phyloP scores from a whole-genome alignment of 2,113 vertebrate genomes.

The Tragulus kanchil region DNA sequence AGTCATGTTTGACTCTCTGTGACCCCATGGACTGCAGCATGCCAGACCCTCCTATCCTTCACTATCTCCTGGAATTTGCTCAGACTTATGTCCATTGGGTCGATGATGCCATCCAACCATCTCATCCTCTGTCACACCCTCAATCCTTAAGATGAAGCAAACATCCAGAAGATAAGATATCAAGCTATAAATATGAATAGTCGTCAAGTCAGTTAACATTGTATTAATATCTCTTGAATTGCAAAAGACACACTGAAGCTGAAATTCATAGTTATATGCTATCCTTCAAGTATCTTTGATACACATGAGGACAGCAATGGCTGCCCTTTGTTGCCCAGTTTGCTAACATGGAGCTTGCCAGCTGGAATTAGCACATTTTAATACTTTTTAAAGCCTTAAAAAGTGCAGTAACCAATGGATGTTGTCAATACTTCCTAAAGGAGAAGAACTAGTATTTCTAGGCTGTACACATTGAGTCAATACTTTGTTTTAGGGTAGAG shows the following conservation, averaged over 20 bases:
- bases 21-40: too few relatives aligned
- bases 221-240: neutral
- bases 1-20: too few relatives aligned
- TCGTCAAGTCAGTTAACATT: neutral
- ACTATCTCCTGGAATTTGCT: too few relatives aligned
- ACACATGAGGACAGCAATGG: neutral
- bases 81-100: too few relatives aligned
- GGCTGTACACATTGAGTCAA: neutral
- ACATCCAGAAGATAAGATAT: neutral
- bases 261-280: neutral
- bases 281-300: neutral
- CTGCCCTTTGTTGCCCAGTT: neutral
- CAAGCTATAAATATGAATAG: neutral
- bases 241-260: neutral
- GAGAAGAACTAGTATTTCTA: neutral
- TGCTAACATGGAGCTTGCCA: neutral
- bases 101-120: too few relatives aligned
- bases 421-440: neutral
- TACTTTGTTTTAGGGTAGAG: neutral
- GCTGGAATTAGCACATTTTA: conserved; percentile 57
- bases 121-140: too few relatives aligned
- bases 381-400: conserved; percentile 30
- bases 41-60: too few relatives aligned
- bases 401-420: neutral
- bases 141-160: neutral